Base-by-base conservation (phyloP, 2,888 invertebrate genomes). In the Leptopterna dolabrata region DNA sequence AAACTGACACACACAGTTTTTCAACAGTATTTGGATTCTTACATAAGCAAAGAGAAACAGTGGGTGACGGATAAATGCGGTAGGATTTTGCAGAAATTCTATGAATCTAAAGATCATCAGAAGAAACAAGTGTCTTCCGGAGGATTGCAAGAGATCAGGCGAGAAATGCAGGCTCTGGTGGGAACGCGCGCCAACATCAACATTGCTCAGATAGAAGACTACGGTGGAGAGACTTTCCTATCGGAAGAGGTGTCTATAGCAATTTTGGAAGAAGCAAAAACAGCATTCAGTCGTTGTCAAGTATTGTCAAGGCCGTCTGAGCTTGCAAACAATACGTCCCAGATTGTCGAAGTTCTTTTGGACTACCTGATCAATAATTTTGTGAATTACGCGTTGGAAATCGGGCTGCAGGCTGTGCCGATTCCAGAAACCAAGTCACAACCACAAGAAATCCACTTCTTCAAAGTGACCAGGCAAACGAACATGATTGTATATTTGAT, bases 151-250 rank as follows among this genome's bases (percentile, higher is more conserved):
- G 99, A 99, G 91, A 93, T 99, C 29, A 94, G 97, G 6, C 94
- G 99, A 80, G 99, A 99, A 91, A 93, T 99, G 89, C 98, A 99
- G 93, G 98, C 98, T 0, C 96, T 97, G 14, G 96, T 99, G 90
- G 97, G 98, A 1, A 96, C 97, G 0, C 94, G 97, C 86, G 96
- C 97, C 0, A 98, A 98, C 91, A 97, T 98, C 88, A 98, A 98
- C 91, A 97, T 98, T 89, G 97, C 96, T 0, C 96, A 97, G 91
- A 97, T 98, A 73, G 99, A 99, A 92, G 97, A 98, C 92, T 98
- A 97, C 91, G 98, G 98, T 1, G 99, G 98, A 0, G 99, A 99
- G 92, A 99, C 98, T 0, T 98, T 99, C 91, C 93, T 99, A 0
- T 98, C 98, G 0, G 98, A 99, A 92, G 97, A 98, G 91, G 94